Base-by-base conservation (phyloP, 1,140 invertebrate species). In the Zaprionus africanus region DNA sequence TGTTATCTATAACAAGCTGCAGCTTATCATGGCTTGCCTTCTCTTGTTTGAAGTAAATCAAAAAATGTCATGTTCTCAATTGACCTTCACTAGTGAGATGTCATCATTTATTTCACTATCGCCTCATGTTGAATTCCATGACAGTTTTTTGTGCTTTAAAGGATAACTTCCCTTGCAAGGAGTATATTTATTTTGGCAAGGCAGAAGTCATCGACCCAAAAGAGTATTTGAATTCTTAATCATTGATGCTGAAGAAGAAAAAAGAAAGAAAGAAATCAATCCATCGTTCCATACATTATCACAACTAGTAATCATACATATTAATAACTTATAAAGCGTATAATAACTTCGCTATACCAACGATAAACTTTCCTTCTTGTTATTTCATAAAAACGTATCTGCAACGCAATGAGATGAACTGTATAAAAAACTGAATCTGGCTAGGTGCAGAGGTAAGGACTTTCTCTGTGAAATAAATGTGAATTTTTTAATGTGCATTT, bases 21-120 rank as follows among this genome's bases (percentile, higher is more conserved):
- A 15, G 15, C 0, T 13, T 41, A 4, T 6, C n/a, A 6, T 0
- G 17, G n/a, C 7, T 11, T 0, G 0, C 7, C 6, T 46, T 1
- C 17, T 9, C 19, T 1, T 2, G 2, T 17, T 4, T 1, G 0
- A 7, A 9, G 49, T 41, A 19, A 43, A 56, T 63, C 31, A 60
- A 87, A 78, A 80, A 78, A 64, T 53, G 51, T 28, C 49, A 78
- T 76, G 76, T 75, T 64, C 78, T 75, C 83, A 78, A 83, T 67
- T 73, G 61, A 26, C 19, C 49, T 76, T 63, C 70, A 24, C 68
- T 79, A 38, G 60, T 59, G 36, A 19, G 36, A 11, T 12, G 9
- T 38, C 64, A 69, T 87, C 79, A 75, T 80, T 87, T 74, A 80
- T 86, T 82, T 86, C 77, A 88, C 82, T 80, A 83, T 38, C 63